Conservation (phyloP, 2,113 vertebrate species). For the Mus musculus region GRCm39 chr1:26787001-26787500, state of each 20-base stretch:
- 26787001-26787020: not conserved
- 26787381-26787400: not conserved
- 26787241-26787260: not conserved
- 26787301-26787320: not conserved
- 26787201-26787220: not conserved
- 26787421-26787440: not conserved
- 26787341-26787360: not conserved
- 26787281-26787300: not conserved
- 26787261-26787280: not conserved
- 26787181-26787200: not conserved
- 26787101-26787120: not conserved
- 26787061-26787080: not conserved
- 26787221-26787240: not conserved
- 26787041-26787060: not conserved
- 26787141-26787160: not conserved
- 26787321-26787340: not conserved
- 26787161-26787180: not conserved
- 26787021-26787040: not conserved
- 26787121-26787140: not conserved
- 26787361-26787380: not conserved
- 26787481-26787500: not conserved
- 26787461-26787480: not conserved
- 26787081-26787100: not conserved
- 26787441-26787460: not conserved
- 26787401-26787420: not conserved